A percentile compares a stretch with the other conserved stretches of the same genome.
These are phyloP conservation scores for Himalopsyche anomala DNA, from an alignment of 2,888 invertebrate species.

Conservation along the genomic window DNA sequence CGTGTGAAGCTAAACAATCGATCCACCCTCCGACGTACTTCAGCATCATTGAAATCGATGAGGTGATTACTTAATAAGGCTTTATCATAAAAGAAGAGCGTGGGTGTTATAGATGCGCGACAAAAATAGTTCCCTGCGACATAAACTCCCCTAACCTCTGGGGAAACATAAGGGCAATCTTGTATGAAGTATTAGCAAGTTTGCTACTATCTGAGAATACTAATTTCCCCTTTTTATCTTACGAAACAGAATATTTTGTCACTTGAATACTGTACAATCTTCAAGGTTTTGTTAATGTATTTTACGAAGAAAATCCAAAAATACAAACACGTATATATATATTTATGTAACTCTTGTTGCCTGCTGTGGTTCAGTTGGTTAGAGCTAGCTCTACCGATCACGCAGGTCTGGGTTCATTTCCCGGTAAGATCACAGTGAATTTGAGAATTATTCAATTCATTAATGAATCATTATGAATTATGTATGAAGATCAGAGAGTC, in stretches of 20 bases:
- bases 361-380: no score
- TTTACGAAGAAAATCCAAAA: not conserved
- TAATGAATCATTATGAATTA: no score
- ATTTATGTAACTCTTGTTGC: no score
- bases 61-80: not conserved
- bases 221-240: slow-evolving; percentile 48
- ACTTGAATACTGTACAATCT: slow-evolving; percentile 1
- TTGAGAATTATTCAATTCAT: no score
- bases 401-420: no score
- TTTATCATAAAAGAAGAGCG: slow-evolving; percentile 6
- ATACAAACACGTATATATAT: no score
- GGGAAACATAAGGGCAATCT: slow-evolving; percentile 56
- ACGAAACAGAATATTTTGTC: no score
- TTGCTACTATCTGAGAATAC: slow-evolving; percentile 55
- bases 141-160: not conserved
- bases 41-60: not conserved
- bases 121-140: slow-evolving; percentile 11
- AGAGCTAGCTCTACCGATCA: no score
- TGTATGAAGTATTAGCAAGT: slow-evolving; percentile 61
- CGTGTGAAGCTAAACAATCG: not conserved
- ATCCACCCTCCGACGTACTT: not conserved
- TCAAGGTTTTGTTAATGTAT: no score
- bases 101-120: slow-evolving; percentile 1
- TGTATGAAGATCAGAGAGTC: no score
- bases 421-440: no score